Conservation (phyloP, 1,140 invertebrate species). For the Hestina assimilis region DNA sequence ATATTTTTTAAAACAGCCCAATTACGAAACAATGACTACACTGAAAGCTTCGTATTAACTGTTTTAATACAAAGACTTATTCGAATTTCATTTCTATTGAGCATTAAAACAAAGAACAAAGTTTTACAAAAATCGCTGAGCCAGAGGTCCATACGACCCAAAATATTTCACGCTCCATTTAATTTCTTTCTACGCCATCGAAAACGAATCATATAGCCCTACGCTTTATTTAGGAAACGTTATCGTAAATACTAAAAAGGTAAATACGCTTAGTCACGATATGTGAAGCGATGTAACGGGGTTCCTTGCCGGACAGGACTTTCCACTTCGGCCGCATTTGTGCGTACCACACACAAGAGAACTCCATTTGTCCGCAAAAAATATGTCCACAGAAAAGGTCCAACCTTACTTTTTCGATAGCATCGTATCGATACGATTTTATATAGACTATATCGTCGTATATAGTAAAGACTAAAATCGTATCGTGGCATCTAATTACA, state of each 20-base stretch:
- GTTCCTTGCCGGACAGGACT: constrained; percentile 50
- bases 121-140: too few species aligned
- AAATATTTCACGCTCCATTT: not conserved
- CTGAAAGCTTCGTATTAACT: too few species aligned
- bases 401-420: not conserved
- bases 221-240: not conserved
- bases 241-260: constrained; percentile 33
- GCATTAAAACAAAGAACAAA: not conserved
- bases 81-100: too few species aligned
- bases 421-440: not conserved
- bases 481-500: constrained; percentile 12
- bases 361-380: constrained; percentile 49
- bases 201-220: not conserved
- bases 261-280: constrained; percentile 52
- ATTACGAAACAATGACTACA: too few species aligned
- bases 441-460: not conserved
- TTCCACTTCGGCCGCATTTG: constrained; percentile 54
- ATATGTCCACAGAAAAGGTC: constrained; percentile 7
- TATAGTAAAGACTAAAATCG: not conserved
- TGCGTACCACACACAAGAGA: constrained; percentile 55
- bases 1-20: too few species aligned
- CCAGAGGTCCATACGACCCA: not conserved
- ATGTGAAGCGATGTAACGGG: constrained; percentile 29
- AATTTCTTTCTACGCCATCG: not conserved
- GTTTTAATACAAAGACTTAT: too few species aligned